These are phyloP conservation scores for Trichopria drosophilae DNA, from an alignment of 2,888 invertebrate genomes.

Conservation along the genomic window DNA sequence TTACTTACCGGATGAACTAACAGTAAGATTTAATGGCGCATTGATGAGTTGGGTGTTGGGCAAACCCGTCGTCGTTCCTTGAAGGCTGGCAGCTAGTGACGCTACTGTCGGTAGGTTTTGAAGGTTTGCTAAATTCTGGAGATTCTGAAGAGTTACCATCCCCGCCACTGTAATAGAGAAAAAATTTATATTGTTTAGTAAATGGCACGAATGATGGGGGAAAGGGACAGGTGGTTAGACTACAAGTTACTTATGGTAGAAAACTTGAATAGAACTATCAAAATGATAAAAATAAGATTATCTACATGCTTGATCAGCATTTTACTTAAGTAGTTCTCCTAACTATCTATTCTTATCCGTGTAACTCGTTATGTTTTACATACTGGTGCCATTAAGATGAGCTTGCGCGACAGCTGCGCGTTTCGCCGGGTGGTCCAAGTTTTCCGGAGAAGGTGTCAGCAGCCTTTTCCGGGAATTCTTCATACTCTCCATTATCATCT, in stretches of 20 bases:
- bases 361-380: too few species aligned
- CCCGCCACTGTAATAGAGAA: conserved; percentile 67
- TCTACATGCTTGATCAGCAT: too few species aligned
- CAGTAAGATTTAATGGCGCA: conserved; percentile 81
- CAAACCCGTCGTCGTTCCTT: conserved; percentile 63
- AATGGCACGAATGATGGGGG: too few species aligned
- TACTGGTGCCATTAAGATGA: conserved; percentile 70
- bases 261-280: too few species aligned
- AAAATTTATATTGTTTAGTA: neutral
- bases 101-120: conserved; percentile 68
- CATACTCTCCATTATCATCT: conserved; percentile 52
- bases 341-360: too few species aligned
- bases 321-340: too few species aligned
- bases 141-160: conserved; percentile 74
- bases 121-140: conserved; percentile 78
- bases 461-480: conserved; percentile 51
- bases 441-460: conserved; percentile 53
- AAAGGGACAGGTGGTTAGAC: too few species aligned
- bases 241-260: too few species aligned
- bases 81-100: conserved; percentile 66
- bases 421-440: conserved; percentile 59
- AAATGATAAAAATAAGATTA: too few species aligned
- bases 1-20: conserved; percentile 65
- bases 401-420: conserved; percentile 62
- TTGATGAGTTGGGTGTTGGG: conserved; percentile 70